Conservation (phyloP, 2,888 invertebrate genomes). For the Choreutis nemorana region DNA sequence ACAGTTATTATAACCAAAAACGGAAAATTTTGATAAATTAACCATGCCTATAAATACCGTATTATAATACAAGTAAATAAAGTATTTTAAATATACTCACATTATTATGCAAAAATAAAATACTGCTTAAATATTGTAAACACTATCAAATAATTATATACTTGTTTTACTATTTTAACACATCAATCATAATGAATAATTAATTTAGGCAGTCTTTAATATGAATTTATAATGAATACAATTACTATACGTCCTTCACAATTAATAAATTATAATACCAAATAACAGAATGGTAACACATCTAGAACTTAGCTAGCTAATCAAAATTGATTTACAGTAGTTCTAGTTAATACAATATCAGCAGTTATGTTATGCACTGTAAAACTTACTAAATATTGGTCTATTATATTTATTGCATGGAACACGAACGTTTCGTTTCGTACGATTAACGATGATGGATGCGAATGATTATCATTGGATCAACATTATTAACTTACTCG, state of each 20-base stretch:
- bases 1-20: too few species aligned
- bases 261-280: constrained; percentile 55
- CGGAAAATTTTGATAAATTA: too few species aligned
- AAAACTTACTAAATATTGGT: constrained; percentile 64
- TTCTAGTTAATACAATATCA: constrained; percentile 50
- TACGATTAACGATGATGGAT: too few species aligned
- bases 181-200: constrained; percentile 51
- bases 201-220: constrained; percentile 65
- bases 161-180: constrained; percentile 39
- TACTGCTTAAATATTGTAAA: too few species aligned
- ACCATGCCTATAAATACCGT: too few species aligned
- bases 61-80: too few species aligned
- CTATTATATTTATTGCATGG: constrained; percentile 59
- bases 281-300: constrained; percentile 56
- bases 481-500: too few species aligned
- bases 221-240: constrained; percentile 46
- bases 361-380: constrained; percentile 54
- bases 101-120: too few species aligned
- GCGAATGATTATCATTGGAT: too few species aligned
- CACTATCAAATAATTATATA: too few species aligned
- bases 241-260: constrained; percentile 40
- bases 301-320: constrained; percentile 44
- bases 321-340: constrained; percentile 30
- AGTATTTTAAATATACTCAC: too few species aligned
- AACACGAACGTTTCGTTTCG: too few species aligned